phyloP scores from a whole-genome alignment of 2,888 invertebrate species.

The Amiota minor region DNA sequence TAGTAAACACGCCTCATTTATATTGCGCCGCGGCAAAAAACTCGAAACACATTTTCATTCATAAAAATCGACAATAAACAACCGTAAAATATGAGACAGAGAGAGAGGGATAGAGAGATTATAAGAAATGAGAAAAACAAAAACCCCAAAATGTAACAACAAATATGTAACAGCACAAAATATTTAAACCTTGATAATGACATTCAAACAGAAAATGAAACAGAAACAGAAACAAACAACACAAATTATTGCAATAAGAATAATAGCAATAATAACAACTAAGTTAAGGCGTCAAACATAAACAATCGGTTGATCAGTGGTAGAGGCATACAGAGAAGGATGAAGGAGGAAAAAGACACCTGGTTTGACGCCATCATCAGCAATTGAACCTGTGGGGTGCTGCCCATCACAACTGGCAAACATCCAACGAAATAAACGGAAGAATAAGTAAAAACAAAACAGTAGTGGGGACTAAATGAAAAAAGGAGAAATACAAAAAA shows the following conservation, averaged over 20 bases:
- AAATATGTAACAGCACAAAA: conserved; percentile 19
- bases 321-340: not conserved
- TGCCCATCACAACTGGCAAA: conserved; percentile 8
- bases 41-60: conserved; percentile 52
- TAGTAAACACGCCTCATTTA: conserved; percentile 24
- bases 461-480: not conserved
- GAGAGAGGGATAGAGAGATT: conserved; percentile 37
- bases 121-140: not conserved
- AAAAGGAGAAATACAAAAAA: conserved; percentile 8
- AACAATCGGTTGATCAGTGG: no score
- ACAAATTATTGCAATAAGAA: not conserved
- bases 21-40: conserved; percentile 33
- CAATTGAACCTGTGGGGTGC: not conserved
- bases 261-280: not conserved
- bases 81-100: conserved; percentile 29
- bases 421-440: conserved; percentile 14
- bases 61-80: conserved; percentile 45
- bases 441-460: conserved; percentile 3
- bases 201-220: conserved; percentile 50
- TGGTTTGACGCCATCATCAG: not conserved
- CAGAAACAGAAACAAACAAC: not conserved
- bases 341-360: not conserved
- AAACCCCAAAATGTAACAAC: conserved; percentile 25
- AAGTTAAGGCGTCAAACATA: not conserved
- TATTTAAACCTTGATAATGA: conserved; percentile 62